Conservation (phyloP, 2,888 invertebrate genomes). For the Eupithecia subumbrata region DNA sequence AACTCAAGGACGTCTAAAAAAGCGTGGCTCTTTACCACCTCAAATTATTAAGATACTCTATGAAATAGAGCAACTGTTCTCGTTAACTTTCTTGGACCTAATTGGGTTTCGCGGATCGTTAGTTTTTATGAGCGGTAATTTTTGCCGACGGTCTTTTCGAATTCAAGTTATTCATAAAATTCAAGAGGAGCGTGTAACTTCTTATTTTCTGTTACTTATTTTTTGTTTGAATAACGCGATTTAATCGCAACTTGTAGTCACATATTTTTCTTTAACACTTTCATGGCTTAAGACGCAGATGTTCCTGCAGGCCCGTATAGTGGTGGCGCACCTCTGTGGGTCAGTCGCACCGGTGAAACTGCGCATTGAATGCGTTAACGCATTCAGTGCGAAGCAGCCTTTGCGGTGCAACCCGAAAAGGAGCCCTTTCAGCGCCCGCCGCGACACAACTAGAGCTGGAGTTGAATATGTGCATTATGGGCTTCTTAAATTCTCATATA, state of each 20-base stretch:
- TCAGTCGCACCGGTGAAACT: no score
- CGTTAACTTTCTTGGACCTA: conserved; percentile 31
- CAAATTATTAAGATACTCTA: conserved; percentile 37
- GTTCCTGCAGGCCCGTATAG: no score
- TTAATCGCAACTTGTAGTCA: not conserved
- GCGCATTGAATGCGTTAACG: not conserved
- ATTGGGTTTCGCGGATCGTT: conserved; percentile 42
- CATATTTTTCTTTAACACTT: not conserved
- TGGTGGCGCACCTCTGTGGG: no score
- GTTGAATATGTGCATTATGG: no score
- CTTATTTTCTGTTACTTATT: not conserved
- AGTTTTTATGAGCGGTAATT: conserved; percentile 39
- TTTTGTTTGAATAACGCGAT: conserved; percentile 3
- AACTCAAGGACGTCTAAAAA: not conserved
- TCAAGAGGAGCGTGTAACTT: not conserved
- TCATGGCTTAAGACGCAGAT: no score
- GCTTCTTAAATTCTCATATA: no score
- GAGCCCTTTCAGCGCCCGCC: no score
- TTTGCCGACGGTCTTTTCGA: conserved; percentile 24
- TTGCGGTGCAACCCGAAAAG: no score
- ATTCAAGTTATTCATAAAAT: conserved; percentile 8
- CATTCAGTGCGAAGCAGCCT: no score
- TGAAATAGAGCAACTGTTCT: conserved; percentile 35
- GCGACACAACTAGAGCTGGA: no score
- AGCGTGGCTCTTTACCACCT: not conserved